phyloP scores from a whole-genome alignment of 2,113 vertebrate genomes.

The Vireo altiloquus region DNA sequence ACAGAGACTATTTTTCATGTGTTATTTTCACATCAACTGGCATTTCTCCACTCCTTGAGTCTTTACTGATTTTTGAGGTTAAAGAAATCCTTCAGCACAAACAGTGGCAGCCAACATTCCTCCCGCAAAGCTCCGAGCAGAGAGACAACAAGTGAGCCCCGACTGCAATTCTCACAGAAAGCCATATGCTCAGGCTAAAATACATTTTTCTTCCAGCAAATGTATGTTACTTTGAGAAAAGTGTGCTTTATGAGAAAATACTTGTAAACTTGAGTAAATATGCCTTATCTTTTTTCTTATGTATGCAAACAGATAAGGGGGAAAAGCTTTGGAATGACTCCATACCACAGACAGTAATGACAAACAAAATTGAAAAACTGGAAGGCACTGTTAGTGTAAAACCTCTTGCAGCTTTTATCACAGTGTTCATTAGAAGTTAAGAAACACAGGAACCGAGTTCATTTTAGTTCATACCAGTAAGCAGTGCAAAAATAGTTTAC shows the following conservation, averaged over 20 bases:
- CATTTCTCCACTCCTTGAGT: background rate
- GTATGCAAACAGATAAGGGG: background rate
- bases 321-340: conserved; percentile 49
- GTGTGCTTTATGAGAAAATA: conserved; percentile 16
- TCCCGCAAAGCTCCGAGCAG: background rate
- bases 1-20: background rate
- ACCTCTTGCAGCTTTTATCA: conserved; percentile 38
- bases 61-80: background rate
- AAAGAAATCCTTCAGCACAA: background rate
- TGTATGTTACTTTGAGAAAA: background rate
- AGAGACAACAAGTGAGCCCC: background rate
- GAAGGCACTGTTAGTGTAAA: conserved; percentile 56
- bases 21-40: background rate
- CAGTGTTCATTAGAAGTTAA: conserved; percentile 48
- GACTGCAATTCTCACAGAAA: background rate
- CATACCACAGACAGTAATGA: background rate
- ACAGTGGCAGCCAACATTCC: background rate
- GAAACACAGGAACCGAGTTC: conserved; percentile 8
- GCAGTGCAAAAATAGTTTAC: conserved; percentile 32
- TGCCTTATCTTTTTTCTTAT: background rate
- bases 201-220: background rate
- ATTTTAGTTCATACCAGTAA: conserved; percentile 41
- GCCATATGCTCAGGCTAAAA: background rate
- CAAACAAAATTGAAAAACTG: conserved; percentile 1
- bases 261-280: conserved; percentile 31